Evolutionary conservation across 2,797 vertebrate species (phyloP), one percentile per base, ranked within the genome.

Genomic region (Morus bassanus): DNA sequence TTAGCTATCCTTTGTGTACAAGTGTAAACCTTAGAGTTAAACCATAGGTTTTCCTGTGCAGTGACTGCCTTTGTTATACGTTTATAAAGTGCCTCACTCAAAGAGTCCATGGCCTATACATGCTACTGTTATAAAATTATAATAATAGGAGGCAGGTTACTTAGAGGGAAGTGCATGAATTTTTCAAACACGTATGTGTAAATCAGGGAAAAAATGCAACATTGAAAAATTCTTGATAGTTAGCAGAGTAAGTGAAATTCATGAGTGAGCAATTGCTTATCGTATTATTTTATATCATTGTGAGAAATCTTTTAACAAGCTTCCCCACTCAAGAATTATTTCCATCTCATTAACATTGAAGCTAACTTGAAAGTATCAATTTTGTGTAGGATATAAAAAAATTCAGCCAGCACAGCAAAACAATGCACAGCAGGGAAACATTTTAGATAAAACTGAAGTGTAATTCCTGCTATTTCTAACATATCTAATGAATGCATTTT

Each of bases 401-500:
- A 92, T 74, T 93, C 69, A 86, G 77, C 59, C 50, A 97, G 86
- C 60, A 56, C 51, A 96, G 88, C 76, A 96, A 96, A 97, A 89
- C 24, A 93, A 91, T 35, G 68, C 84, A 88, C 85, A 96, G 85
- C 85, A 95, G 93, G 85, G 77, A 97, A 96, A 94, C 53, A 88
- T 87, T 88, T 95, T 87, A 96, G 82, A 92, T 89, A 94, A 97
- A 96, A 95, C 31, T 73, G 61, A 95, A 95, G 57, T 77, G 33
- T 87, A 92, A 96, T 96, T 95, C 95, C 59, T 93, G 68, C 54
- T 86, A 91, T 91, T 96, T 96, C 75, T 92, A 61, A 93, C 65
- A 89, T 76, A 81, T 39, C 31, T 96, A 95, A 96, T 82, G 35
- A 97, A 97, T 94, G 22, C 19, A 80, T 65, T 97, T 97, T 96